phyloP scores from a whole-genome alignment of 2,113 vertebrate species.

The Solea senegalensis region DNA sequence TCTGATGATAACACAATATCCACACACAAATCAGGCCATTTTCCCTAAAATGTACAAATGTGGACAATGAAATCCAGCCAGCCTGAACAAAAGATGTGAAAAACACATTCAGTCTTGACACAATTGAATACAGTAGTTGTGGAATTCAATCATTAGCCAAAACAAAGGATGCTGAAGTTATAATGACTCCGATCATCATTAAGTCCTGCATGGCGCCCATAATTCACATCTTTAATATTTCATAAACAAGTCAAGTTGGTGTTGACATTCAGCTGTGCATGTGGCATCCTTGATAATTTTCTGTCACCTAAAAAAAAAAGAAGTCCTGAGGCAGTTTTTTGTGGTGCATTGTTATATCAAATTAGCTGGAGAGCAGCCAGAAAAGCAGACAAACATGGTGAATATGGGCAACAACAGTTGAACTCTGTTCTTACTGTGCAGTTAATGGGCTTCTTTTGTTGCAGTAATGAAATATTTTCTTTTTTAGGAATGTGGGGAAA shows the following conservation, averaged over 20 bases:
- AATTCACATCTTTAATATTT: conserved; percentile 83
- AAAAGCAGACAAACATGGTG: conserved; percentile 79
- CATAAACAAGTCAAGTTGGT: conserved; percentile 83
- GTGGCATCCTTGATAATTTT: conserved; percentile 85
- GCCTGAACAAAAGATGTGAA: conserved; percentile 67
- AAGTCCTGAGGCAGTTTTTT: conserved; percentile 78
- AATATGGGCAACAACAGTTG: conserved; percentile 77
- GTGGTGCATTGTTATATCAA: conserved; percentile 85
- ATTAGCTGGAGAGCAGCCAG: conserved; percentile 85
- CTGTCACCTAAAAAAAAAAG: conserved; percentile 75
- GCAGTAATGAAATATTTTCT: conserved; percentile 84
- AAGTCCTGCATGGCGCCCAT: conserved; percentile 76
- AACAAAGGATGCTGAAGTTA: conserved; percentile 79
- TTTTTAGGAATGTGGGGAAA: conserved; percentile 68
- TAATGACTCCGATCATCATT: conserved; percentile 83
- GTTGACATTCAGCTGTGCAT: conserved; percentile 82
- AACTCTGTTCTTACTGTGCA: conserved; percentile 80
- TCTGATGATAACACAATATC: conserved; percentile 75
- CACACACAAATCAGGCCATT: conserved; percentile 58
- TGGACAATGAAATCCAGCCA: conserved; percentile 56
- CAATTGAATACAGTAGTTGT: conserved; percentile 78
- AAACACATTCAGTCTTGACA: conserved; percentile 71
- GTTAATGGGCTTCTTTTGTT: conserved; percentile 86
- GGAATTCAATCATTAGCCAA: conserved; percentile 81
- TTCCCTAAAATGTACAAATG: conserved; percentile 56